These are phyloP conservation scores for Dicentrarchus labrax DNA, from an alignment of 2,113 vertebrate genomes.

Conservation along the genomic window DNA sequence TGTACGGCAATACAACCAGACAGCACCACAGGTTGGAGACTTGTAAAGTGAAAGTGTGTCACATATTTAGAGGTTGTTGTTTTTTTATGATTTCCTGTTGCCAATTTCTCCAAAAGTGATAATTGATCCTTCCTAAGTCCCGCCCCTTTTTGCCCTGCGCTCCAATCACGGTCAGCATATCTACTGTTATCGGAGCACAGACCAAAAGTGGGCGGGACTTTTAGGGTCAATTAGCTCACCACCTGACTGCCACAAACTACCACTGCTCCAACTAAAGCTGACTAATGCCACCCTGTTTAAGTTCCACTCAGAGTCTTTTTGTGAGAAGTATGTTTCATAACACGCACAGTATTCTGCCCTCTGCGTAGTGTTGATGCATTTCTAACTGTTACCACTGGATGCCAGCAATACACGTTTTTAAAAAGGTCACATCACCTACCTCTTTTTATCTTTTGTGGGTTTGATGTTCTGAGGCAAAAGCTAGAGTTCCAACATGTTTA, in stretches of 20 bases:
- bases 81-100: slow-evolving; percentile 42
- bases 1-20: slow-evolving; percentile 7
- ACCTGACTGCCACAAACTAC: slow-evolving; percentile 60
- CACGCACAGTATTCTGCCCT: slow-evolving; percentile 48
- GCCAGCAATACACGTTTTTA: slow-evolving; percentile 69
- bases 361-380: slow-evolving; percentile 30
- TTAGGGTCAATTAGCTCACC: background rate
- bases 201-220: too few species aligned
- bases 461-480: slow-evolving; percentile 36
- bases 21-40: background rate
- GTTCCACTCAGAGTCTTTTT: background rate
- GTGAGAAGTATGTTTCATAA: background rate
- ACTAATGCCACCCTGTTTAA: slow-evolving; percentile 4
- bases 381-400: slow-evolving; percentile 61
- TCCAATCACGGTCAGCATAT: too few species aligned
- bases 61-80: background rate
- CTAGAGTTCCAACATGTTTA: slow-evolving; percentile 36
- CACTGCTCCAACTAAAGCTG: slow-evolving; percentile 46
- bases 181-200: too few species aligned
- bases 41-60: background rate
- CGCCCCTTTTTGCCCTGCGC: too few species aligned
- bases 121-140: too few species aligned
- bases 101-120: slow-evolving; percentile 44
- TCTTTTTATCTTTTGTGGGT: slow-evolving; percentile 61
- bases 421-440: slow-evolving; percentile 75